A percentile compares a stretch with the other conserved stretches of the same genome.
These are phyloP conservation scores for Alligator sinensis DNA, from an alignment of 2,113 vertebrate species.

Conservation along the genomic window DNA sequence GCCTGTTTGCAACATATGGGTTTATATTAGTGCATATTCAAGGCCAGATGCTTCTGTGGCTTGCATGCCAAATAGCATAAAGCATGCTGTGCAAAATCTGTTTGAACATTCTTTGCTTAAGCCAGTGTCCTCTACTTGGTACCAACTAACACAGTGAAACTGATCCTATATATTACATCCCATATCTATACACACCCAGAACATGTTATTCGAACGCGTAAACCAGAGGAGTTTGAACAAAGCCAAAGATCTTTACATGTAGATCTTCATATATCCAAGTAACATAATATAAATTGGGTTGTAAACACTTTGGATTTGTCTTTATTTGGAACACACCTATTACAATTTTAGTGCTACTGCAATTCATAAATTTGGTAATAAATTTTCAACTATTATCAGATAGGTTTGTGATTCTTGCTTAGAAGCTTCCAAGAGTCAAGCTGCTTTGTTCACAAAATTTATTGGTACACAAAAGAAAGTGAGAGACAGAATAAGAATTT, in stretches of 20 bases:
- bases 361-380: slow-evolving; percentile 14
- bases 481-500: slow-evolving; percentile 71
- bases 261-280: background rate
- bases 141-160: background rate
- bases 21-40: background rate
- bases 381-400: slow-evolving; percentile 24
- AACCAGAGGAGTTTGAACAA: background rate
- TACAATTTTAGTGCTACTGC: slow-evolving; percentile 16
- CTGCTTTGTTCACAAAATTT: slow-evolving; percentile 58
- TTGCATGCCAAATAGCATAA: background rate
- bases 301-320: background rate
- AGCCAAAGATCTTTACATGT: background rate
- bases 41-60: background rate
- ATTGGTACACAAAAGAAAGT: slow-evolving; percentile 45
- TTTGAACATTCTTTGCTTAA: background rate
- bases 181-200: background rate
- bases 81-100: background rate
- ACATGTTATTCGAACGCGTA: background rate
- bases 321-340: slow-evolving; percentile 35
- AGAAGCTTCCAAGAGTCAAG: slow-evolving; percentile 57
- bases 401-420: slow-evolving; percentile 10
- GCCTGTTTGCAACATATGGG: background rate
- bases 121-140: background rate
- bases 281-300: background rate
- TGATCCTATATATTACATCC: background rate